Conservation (phyloP, 2,113 vertebrate species). For the Laticauda colubrina region DNA sequence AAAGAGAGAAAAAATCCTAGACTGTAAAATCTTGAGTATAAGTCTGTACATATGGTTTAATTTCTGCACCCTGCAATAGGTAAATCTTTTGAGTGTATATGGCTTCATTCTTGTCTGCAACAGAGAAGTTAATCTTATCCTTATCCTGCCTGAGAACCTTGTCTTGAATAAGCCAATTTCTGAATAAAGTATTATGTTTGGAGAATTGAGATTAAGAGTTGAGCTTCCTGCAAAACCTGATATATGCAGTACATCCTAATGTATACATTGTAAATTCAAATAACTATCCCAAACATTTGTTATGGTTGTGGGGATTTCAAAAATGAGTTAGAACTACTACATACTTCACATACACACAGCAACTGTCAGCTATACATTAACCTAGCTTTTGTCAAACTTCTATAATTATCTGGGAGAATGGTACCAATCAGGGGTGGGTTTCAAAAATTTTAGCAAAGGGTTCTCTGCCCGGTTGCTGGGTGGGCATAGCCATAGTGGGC, state of each 20-base stretch:
- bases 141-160: background rate
- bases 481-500: too few relatives aligned
- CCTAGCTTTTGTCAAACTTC: background rate
- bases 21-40: background rate
- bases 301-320: background rate
- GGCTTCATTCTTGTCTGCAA: background rate
- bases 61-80: background rate
- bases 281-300: background rate
- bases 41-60: background rate
- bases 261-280: background rate
- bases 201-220: background rate
- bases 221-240: background rate
- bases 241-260: background rate
- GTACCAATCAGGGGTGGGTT: background rate
- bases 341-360: background rate
- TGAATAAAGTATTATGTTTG: background rate
- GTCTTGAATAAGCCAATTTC: background rate
- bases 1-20: background rate
- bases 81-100: background rate
- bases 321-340: background rate
- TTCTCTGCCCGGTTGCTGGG: too few relatives aligned
- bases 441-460: too few relatives aligned
- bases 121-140: background rate
- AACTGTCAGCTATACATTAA: background rate
- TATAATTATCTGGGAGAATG: background rate